Evolutionary conservation across 2,797 vertebrate genomes (phyloP), one percentile per base, ranked within the genome.

Genomic region (Nyctalus aviator): DNA sequence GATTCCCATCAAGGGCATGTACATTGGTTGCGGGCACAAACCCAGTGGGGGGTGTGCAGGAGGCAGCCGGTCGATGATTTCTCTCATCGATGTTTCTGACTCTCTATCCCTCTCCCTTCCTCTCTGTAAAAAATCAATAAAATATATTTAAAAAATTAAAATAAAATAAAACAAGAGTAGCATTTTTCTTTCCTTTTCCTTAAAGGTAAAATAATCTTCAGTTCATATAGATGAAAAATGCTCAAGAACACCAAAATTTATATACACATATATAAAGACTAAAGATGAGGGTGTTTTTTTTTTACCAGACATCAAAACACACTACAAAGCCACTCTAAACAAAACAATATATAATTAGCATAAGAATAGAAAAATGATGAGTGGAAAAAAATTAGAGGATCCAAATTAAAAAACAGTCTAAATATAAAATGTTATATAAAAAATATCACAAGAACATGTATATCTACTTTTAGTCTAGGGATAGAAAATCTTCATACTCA

Each of bases 141-240:
- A 41, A 41, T 6, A 41, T 41, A 37, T 37, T 37, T 37, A 5
- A 37, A 41, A 41, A 41, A 37, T 37, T 37, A 5, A 5, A 37
- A 41, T 6, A 41, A 41, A 41, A 41, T 96, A 95, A 92, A 83
- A 87, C 57, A 88, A 41, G 41, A 94, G 95, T 95, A 95, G 92
- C 66, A 87, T 95, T 97, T 96, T 97, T 95, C 83, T 96, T 75
- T 89, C 91, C 93, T 84, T 92, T 85, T 64, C 66, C 96, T 88
- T 92, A 41, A 77, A 92, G 32, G n/a, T 83, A 76, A 88, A 91
- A 93, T 93, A 68, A 88, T 14, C 27, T 94, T 92, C 76, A 66
- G 44, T 69, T 91, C 25, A 84, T 75, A 81, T 20, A 72, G 27
- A 88, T 71, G 27, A 77, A 94, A 84, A 85, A 44, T 55, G 44